phyloP scores from a whole-genome alignment of 2,797 vertebrate genomes.

The Brachyrhaphis roseni region DNA sequence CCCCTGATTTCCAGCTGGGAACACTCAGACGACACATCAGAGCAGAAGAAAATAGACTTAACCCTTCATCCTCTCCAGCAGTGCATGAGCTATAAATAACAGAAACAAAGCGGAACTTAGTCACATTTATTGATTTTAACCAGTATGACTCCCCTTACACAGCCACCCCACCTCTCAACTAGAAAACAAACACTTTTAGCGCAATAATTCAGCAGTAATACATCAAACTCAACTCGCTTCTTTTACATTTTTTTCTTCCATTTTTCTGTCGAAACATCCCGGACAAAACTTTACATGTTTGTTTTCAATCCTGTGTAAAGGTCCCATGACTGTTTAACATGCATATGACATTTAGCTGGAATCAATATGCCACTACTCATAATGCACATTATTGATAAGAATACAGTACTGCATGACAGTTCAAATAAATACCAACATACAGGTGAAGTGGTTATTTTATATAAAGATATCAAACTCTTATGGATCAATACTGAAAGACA shows the following conservation, averaged over 20 bases:
- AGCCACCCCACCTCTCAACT: conserved; percentile 81
- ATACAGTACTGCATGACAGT: conserved; percentile 96
- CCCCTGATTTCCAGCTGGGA: conserved; percentile 61
- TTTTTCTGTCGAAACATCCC: conserved; percentile 43
- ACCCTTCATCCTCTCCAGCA: conserved; percentile 54
- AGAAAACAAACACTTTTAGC: conserved; percentile 82
- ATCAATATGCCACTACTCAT: conserved; percentile 92
- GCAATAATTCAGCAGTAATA: conserved; percentile 80
- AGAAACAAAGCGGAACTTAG: conserved; percentile 61
- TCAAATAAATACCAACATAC: conserved; percentile 99
- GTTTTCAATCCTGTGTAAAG: conserved; percentile 91
- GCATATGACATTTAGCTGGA: conserved; percentile 92
- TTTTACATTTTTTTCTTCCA: conserved; percentile 19
- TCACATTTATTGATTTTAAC: conserved; percentile 92
- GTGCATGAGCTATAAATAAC: conserved; percentile 44
- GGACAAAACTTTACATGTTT: conserved; percentile 73
- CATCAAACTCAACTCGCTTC: conserved; percentile 66
- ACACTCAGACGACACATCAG: conserved; percentile 45
- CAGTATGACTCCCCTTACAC: conserved; percentile 92
- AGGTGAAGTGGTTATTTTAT: conserved; percentile 89
- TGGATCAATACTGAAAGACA: conserved; percentile 97
- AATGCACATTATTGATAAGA: conserved; percentile 93
- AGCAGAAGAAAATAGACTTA: conserved; percentile 53
- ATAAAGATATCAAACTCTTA: conserved; percentile 94
- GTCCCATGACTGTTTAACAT: conserved; percentile 93